Percentiles rank a stretch among this genome's conserved stretches.
Evolutionary conservation across 2,797 vertebrate genomes (phyloP).

Genomic region (Emys orbicularis): DNA sequence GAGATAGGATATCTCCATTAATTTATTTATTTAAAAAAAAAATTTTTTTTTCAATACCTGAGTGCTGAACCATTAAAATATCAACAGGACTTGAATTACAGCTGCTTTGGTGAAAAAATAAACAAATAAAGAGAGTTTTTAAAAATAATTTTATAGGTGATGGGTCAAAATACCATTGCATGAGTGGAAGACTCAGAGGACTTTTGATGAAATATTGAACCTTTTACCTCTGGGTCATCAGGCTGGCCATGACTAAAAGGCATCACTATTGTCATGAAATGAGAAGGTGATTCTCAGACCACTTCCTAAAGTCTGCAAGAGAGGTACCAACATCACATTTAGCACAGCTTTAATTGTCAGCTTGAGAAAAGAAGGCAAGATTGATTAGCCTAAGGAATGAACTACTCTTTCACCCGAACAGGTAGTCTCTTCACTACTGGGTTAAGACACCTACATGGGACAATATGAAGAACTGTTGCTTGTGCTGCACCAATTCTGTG

Average conservation of each 20-base stretch:
- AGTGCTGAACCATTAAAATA: neutral
- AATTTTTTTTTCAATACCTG: neutral
- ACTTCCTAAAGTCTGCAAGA: neutral
- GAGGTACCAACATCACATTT: neutral
- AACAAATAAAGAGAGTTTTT: fast-evolving
- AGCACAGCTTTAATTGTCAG: neutral
- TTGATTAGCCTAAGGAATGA: neutral
- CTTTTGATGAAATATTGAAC: fast-evolving
- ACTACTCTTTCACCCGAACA: neutral
- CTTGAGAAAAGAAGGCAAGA: neutral
- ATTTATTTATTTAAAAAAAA: no score
- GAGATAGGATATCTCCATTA: no score
- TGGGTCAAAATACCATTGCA: neutral
- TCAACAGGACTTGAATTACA: neutral
- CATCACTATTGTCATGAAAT: neutral
- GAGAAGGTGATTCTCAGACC: neutral
- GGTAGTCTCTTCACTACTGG: neutral
- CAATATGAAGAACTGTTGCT: neutral
- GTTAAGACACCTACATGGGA: neutral
- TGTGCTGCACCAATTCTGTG: neutral
- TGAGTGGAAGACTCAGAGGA: neutral
- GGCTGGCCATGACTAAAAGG: neutral
- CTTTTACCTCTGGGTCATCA: neutral
- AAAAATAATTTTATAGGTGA: neutral
- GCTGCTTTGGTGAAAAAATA: neutral